A percentile compares a stretch with the other conserved stretches of the same genome.
Evolutionary conservation across 2,888 invertebrate genomes (phyloP).

Genomic region (Calliopum simillimum): DNA sequence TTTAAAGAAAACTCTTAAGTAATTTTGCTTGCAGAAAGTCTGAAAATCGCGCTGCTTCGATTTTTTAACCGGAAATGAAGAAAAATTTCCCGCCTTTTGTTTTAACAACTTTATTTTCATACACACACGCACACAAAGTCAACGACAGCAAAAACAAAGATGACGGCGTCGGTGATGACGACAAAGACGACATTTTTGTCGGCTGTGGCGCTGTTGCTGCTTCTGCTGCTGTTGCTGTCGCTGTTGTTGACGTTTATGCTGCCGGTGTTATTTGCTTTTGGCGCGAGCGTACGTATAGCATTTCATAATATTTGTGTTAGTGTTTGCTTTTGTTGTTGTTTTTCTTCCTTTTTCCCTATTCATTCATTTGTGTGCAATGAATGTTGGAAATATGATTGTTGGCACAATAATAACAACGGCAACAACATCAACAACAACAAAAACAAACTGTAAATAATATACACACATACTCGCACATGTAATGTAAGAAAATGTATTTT

Average conservation of each 20-base stretch:
- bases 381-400: neutral
- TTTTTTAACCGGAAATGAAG: neutral
- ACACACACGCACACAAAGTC: neutral
- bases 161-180: neutral
- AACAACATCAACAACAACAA: too few species aligned
- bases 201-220: neutral
- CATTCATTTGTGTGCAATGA: neutral
- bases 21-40: neutral
- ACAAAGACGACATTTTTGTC: conserved; percentile 5
- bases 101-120: too few species aligned
- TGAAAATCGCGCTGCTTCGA: neutral
- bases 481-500: too few species aligned
- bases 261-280: too few species aligned
- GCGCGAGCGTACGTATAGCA: too few species aligned
- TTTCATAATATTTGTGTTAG: too few species aligned
- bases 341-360: neutral
- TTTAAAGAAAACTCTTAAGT: too few species aligned
- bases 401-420: too few species aligned
- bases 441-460: too few species aligned
- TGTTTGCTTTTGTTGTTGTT: conserved; percentile 1
- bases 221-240: too few species aligned
- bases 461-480: too few species aligned
- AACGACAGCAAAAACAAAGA: neutral
- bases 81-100: neutral
- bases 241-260: neutral